Conservation (phyloP, 1,140 invertebrate species). For the Drosophila nebulosa region DNA sequence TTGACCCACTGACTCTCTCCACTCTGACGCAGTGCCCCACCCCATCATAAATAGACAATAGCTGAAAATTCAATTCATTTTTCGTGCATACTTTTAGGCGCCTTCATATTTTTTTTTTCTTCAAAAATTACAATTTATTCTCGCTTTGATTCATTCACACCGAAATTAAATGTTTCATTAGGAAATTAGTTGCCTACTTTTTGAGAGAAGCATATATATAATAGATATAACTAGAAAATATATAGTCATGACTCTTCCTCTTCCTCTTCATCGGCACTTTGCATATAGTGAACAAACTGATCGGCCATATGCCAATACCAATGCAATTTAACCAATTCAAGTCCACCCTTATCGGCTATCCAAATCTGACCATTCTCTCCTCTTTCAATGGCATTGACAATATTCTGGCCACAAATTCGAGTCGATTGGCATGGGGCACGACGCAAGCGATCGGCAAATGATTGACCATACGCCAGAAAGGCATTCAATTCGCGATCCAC, state of each 20-base stretch:
- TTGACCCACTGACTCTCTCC: neutral
- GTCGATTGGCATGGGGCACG: slow-evolving; percentile 65
- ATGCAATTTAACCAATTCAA: slow-evolving; percentile 63
- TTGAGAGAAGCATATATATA: neutral
- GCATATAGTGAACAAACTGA: slow-evolving; percentile 61
- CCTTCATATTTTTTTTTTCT: slow-evolving; percentile 1
- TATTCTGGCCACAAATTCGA: slow-evolving; percentile 58
- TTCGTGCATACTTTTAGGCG: slow-evolving; percentile 55
- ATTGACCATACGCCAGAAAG: slow-evolving; percentile 65
- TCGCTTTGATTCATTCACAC: slow-evolving; percentile 17
- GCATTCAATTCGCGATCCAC: slow-evolving; percentile 53
- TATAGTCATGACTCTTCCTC: slow-evolving; percentile 20
- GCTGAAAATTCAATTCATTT: neutral
- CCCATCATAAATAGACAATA: neutral
- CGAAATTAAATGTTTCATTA: slow-evolving; percentile 4
- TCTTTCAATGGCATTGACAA: slow-evolving; percentile 67
- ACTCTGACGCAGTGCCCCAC: neutral
- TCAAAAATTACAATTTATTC: slow-evolving; percentile 2
- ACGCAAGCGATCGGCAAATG: slow-evolving; percentile 67
- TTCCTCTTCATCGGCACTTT: slow-evolving; percentile 39
- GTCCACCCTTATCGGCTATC: slow-evolving; percentile 67
- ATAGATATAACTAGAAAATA: neutral
- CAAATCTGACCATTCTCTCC: slow-evolving; percentile 71
- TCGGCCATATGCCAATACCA: slow-evolving; percentile 76
- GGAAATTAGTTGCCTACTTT: slow-evolving; percentile 40